A percentile compares a stretch with the other conserved stretches of the same genome.
Evolutionary conservation across 1,140 invertebrate genomes (phyloP).

Genomic region (Hyphantria cunea): DNA sequence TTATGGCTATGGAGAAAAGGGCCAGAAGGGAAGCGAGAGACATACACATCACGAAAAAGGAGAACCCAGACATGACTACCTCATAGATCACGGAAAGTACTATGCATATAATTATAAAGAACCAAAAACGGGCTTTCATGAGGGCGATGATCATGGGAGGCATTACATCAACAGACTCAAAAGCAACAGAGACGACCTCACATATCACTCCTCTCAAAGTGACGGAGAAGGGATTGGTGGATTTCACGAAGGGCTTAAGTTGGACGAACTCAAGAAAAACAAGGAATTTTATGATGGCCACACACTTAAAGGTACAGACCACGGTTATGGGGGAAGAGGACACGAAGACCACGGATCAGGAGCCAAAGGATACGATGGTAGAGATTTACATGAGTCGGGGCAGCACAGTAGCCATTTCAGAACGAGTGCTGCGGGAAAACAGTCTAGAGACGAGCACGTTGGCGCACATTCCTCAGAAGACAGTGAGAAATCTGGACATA

Average conservation of each 20-base stretch:
- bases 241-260: constrained; percentile 86
- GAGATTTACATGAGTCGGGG: constrained; percentile 75
- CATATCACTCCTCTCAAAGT: constrained; percentile 84
- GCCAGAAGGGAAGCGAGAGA: constrained; percentile 57
- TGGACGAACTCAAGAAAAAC: constrained; percentile 87
- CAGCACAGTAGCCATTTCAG: constrained; percentile 67
- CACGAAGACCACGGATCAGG: constrained; percentile 75
- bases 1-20: constrained; percentile 57
- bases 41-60: constrained; percentile 66
- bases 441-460: constrained; percentile 63
- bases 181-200: constrained; percentile 80
- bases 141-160: constrained; percentile 84
- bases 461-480: constrained; percentile 72
- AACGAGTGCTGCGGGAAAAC: constrained; percentile 75
- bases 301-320: constrained; percentile 82
- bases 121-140: constrained; percentile 35
- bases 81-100: constrained; percentile 62
- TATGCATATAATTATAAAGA: constrained; percentile 80
- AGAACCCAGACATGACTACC: constrained; percentile 57
- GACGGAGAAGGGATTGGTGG: constrained; percentile 85
- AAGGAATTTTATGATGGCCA: constrained; percentile 86
- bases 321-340: constrained; percentile 76
- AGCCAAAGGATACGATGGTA: constrained; percentile 78
- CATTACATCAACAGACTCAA: too few relatives aligned
- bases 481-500: constrained; percentile 67